Evolutionary conservation across 2,797 vertebrate species (phyloP), one percentile per base, ranked within the genome.

Genomic region (Steatocranus sp.): DNA sequence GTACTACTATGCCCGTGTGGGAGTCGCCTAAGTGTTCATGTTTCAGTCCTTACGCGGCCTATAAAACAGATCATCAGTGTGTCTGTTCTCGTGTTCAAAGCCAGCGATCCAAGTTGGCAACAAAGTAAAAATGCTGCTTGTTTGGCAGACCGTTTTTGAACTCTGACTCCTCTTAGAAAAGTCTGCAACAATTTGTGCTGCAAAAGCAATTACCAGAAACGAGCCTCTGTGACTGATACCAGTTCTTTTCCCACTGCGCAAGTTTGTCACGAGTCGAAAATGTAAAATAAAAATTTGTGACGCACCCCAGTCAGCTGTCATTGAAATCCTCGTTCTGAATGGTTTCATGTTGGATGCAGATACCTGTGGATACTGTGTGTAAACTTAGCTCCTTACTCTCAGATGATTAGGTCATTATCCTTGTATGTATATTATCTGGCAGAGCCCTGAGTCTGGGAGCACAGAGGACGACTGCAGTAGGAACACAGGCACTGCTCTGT

Each of bases 101-200:
- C 66, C 76, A 84, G 75, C 43, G 7, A 81, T 84, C 51, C 50
- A 75, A 61, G 53, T 56, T 84, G 86, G 83, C 86, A 80, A 61
- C 78, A 53, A 73, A 87, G 82, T 83, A 50, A 82, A 46, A 78
- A 84, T 79, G 82, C 82, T 76, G 81, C 77, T 76, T 86, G 82
- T 87, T 91, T 89, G 85, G 76, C 75, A 77, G 86, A 82, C 82
- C 81, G 82, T 61, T 87, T 83, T 81, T 88, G 74, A 92, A 89
- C 79, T 86, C 76, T 89, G 83, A 86, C 78, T 80, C 73, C 58
- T 77, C 77, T 85, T 20, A 84, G 83, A 87, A 84, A 88, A 83
- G 80, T 86, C 82, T 80, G 78, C 66, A 89, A 87, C 76, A 86
- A 88, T 90, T 85, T 87, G 88, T 83, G 77, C 83, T 43, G 77